Percentiles rank a stretch among this genome's conserved stretches.
phyloP scores from a whole-genome alignment of 2,888 invertebrate genomes.

The Halocaridina rubra region DNA sequence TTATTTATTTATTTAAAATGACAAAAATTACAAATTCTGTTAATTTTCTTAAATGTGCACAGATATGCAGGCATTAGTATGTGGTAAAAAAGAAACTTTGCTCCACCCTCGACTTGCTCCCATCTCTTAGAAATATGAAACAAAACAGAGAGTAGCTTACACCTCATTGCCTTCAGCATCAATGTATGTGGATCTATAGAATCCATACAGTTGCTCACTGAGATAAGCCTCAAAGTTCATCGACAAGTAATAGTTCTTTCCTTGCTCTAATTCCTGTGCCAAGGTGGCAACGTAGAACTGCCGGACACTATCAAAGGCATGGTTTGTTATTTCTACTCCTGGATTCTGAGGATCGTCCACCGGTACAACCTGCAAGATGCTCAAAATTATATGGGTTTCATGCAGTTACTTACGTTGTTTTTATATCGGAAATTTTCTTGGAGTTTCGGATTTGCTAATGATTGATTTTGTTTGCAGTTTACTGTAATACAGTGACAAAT shows the following conservation, averaged over 20 bases:
- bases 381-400: no score
- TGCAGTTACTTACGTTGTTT: no score
- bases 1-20: no score
- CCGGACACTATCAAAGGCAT: conserved; percentile 65
- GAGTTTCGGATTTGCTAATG: no score
- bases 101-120: no score
- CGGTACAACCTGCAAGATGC: not conserved
- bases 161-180: conserved; percentile 75
- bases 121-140: conserved; percentile 65
- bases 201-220: conserved; percentile 82
- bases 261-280: conserved; percentile 73
- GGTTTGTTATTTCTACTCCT: not conserved
- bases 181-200: conserved; percentile 84
- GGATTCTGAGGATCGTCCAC: not conserved
- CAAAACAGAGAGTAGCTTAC: conserved; percentile 75
- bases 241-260: conserved; percentile 75
- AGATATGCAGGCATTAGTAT: no score
- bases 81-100: no score
- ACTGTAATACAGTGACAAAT: no score
- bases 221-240: conserved; percentile 80
- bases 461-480: no score
- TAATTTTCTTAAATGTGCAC: no score
- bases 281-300: conserved; percentile 80
- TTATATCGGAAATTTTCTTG: no score
- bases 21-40: no score